Conservation (phyloP, 2,113 vertebrate species). For the Tor tambroides region DNA sequence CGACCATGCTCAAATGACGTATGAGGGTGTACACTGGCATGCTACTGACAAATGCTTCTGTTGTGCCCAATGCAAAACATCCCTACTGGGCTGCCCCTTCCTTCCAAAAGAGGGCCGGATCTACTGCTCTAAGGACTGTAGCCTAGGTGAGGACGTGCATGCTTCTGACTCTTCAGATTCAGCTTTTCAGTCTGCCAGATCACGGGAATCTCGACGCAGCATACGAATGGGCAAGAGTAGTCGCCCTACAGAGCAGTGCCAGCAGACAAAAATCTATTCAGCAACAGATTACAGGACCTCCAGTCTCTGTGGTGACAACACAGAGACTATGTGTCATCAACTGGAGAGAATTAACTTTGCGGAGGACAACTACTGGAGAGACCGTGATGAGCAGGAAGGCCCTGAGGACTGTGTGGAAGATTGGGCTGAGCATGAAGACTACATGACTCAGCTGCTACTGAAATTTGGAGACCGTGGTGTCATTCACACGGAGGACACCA, state of each 20-base stretch:
- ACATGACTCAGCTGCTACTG: conserved; percentile 95
- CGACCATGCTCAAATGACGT: conserved; percentile 97
- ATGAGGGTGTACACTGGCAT: conserved; percentile 95
- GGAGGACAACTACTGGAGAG: conserved; percentile 88
- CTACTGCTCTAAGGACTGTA: conserved; percentile 95
- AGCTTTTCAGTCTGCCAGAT: conserved; percentile 91
- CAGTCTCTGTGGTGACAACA: conserved; percentile 75
- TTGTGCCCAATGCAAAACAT: conserved; percentile 91
- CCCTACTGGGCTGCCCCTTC: conserved; percentile 93
- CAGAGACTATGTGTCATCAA: conserved; percentile 86
- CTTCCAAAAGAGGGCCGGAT: conserved; percentile 93
- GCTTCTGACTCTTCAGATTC: conserved; percentile 93
- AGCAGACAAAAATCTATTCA: conserved; percentile 84
- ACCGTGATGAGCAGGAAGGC: conserved; percentile 83
- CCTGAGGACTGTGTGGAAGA: conserved; percentile 88
- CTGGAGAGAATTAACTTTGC: conserved; percentile 82
- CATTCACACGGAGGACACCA: conserved; percentile 81
- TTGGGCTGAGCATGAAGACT: conserved; percentile 97
- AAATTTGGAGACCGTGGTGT: conserved; percentile 93
- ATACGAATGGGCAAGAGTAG: conserved; percentile 92
- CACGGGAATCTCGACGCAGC: conserved; percentile 87
- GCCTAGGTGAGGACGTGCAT: conserved; percentile 88
- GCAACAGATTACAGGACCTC: conserved; percentile 82
- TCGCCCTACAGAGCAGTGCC: conserved; percentile 85
- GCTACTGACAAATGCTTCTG: conserved; percentile 94